These are phyloP conservation scores for Drosophila koepferae DNA, from an alignment of 2,888 invertebrate species.

Conservation along the genomic window DNA sequence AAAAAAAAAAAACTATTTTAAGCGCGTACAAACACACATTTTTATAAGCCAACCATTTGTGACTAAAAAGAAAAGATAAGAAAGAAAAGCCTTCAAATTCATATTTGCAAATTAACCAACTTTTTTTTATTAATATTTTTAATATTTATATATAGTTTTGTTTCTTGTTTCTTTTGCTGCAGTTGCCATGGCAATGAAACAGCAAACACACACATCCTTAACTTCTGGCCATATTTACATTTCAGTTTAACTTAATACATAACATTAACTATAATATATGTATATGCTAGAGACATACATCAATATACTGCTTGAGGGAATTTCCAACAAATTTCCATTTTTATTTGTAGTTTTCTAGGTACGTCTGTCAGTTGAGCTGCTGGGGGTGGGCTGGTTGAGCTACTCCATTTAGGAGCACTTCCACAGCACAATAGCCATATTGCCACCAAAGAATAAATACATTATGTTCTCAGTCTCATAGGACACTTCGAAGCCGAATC, in stretches of 20 bases:
- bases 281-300: conserved; percentile 2
- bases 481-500: conserved; percentile 94
- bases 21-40: conserved; percentile 43
- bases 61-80: conserved; percentile 25
- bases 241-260: conserved; percentile 45
- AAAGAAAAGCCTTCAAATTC: conserved; percentile 48
- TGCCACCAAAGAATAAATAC: conserved; percentile 96
- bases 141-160: neutral
- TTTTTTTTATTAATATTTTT: neutral
- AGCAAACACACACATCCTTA: neutral
- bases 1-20: conserved; percentile 11
- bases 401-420: conserved; percentile 88
- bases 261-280: conserved; percentile 49
- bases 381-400: neutral
- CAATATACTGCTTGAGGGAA: conserved; percentile 32
- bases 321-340: conserved; percentile 53
- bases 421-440: conserved; percentile 94
- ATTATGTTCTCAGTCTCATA: conserved; percentile 95
- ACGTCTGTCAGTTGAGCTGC: conserved; percentile 48
- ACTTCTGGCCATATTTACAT: conserved; percentile 21
- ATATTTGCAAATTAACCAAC: conserved; percentile 29
- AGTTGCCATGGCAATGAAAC: conserved; percentile 58
- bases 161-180: conserved; percentile 1
- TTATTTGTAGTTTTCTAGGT: conserved; percentile 52
- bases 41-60: conserved; percentile 40